These are phyloP conservation scores for Pachypeltis micranthus DNA, from an alignment of 1,140 invertebrate species.

Conservation along the genomic window DNA sequence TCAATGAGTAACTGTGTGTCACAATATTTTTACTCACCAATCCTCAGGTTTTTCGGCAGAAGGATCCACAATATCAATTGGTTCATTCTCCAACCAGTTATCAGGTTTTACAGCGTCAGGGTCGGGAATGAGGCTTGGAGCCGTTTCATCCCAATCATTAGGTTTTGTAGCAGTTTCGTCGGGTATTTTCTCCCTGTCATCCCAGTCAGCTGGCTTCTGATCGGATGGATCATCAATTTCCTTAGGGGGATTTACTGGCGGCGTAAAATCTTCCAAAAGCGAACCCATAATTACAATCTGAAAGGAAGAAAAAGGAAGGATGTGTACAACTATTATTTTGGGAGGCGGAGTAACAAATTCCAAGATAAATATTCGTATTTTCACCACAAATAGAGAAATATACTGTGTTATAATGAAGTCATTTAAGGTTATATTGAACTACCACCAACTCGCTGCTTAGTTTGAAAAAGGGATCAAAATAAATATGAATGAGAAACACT, in stretches of 20 bases:
- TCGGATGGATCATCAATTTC: slow-evolving; percentile 94
- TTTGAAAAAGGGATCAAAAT: too few relatives aligned
- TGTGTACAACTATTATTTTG: too few relatives aligned
- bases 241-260: slow-evolving; percentile 86
- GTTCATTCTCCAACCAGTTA: slow-evolving; percentile 91
- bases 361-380: too few relatives aligned
- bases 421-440: too few relatives aligned
- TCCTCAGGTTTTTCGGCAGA: slow-evolving; percentile 78
- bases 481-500: too few relatives aligned
- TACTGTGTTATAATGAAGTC: too few relatives aligned
- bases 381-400: too few relatives aligned
- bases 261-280: slow-evolving; percentile 78
- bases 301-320: too few relatives aligned
- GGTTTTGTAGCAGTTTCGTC: slow-evolving; percentile 80
- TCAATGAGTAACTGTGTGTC: neutral
- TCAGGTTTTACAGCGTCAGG: slow-evolving; percentile 74
- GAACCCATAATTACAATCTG: slow-evolving; percentile 52
- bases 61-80: slow-evolving; percentile 76
- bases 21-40: slow-evolving; percentile 46
- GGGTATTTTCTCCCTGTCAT: slow-evolving; percentile 90
- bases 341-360: too few relatives aligned
- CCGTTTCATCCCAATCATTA: slow-evolving; percentile 91
- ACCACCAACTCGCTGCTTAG: too few relatives aligned
- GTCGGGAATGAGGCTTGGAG: slow-evolving; percentile 80
- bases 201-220: slow-evolving; percentile 86